Evolutionary conservation across 2,888 invertebrate genomes (phyloP).

Genomic region (Candidula unifasciata): DNA sequence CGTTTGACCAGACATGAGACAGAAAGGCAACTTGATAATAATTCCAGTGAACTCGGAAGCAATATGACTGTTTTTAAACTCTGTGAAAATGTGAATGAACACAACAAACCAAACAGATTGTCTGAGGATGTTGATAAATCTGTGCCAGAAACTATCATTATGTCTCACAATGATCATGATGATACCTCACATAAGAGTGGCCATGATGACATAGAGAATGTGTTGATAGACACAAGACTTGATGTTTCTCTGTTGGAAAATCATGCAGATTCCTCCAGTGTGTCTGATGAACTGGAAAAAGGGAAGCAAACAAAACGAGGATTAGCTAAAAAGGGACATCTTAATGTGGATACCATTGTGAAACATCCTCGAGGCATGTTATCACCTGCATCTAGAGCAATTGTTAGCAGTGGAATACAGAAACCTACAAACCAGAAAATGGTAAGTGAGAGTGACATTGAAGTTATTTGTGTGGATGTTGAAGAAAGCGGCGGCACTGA

Average conservation of each 20-base stretch:
- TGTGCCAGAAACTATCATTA: background rate
- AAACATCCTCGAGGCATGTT: constrained; percentile 20
- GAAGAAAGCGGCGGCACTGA: background rate
- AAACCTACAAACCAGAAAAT: background rate
- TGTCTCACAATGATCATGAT: background rate
- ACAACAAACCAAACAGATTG: background rate
- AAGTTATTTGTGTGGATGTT: background rate
- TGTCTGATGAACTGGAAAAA: background rate
- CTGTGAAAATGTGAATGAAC: background rate
- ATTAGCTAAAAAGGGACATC: constrained; percentile 22
- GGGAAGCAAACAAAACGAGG: constrained; percentile 37
- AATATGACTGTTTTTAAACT: background rate
- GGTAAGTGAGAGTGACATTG: too few relatives aligned
- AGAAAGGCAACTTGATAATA: background rate
- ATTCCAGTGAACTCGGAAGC: background rate
- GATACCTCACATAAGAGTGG: background rate
- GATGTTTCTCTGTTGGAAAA: background rate
- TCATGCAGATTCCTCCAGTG: background rate
- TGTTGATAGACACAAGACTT: background rate
- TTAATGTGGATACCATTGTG: background rate
- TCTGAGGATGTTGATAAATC: background rate
- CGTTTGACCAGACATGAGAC: background rate
- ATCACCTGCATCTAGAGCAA: constrained; percentile 30
- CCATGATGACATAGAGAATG: background rate
- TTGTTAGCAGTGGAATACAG: background rate